Evolutionary conservation across 2,113 vertebrate species (phyloP).

Genomic region (Calypte anna): DNA sequence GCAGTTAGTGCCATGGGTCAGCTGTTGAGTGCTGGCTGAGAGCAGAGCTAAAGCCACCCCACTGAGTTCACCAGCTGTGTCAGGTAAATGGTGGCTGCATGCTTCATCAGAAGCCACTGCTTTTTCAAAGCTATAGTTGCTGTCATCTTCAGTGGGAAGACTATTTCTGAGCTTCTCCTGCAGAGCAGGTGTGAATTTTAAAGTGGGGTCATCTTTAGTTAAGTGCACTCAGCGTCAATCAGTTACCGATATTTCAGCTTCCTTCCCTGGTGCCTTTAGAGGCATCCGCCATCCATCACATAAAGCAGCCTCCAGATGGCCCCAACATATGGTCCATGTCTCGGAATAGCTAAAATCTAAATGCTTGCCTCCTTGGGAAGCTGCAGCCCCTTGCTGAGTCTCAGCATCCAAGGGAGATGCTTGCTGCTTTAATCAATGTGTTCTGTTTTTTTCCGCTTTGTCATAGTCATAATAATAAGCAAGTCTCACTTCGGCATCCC

Average conservation of each 20-base stretch:
- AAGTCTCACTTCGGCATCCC: conserved; percentile 36
- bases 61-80: background rate
- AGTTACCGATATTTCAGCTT: conserved; percentile 34
- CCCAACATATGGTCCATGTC: background rate
- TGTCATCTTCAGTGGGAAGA: background rate
- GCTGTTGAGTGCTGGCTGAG: background rate
- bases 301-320: conserved; percentile 61
- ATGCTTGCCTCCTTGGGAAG: conserved; percentile 34
- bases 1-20: background rate
- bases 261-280: conserved; percentile 35
- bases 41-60: background rate
- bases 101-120: background rate
- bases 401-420: conserved; percentile 60
- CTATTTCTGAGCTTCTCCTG: background rate
- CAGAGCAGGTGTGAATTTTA: conserved; percentile 18
- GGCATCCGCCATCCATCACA: conserved; percentile 19
- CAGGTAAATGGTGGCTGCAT: background rate
- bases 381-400: conserved; percentile 12
- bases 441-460: conserved; percentile 77
- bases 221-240: conserved; percentile 51
- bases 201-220: conserved; percentile 44
- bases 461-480: conserved; percentile 75
- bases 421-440: conserved; percentile 63
- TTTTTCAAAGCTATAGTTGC: background rate
- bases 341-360: conserved; percentile 32